phyloP scores from a whole-genome alignment of 2,113 vertebrate genomes.

The Plectropomus leopardus region DNA sequence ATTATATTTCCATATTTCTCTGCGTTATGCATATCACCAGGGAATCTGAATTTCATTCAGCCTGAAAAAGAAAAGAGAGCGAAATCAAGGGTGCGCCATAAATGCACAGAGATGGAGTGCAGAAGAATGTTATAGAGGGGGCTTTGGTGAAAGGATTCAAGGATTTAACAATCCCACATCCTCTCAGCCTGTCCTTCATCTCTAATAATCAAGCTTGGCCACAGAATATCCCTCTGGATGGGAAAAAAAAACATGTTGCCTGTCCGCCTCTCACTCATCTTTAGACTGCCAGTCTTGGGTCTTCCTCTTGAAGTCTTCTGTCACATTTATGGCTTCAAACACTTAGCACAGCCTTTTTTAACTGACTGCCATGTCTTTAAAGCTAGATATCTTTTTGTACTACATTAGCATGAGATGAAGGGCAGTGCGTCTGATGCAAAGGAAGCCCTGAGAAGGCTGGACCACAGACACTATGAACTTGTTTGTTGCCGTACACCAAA shows the following conservation, averaged over 20 bases:
- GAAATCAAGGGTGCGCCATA: slow-evolving; percentile 71
- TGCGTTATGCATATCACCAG: slow-evolving; percentile 64
- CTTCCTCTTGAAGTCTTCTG: slow-evolving; percentile 84
- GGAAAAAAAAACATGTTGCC: slow-evolving; percentile 82
- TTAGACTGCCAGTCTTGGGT: slow-evolving; percentile 82
- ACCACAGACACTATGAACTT: slow-evolving; percentile 79
- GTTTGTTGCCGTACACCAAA: slow-evolving; percentile 76
- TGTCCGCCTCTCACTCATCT: slow-evolving; percentile 84
- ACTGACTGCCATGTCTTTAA: slow-evolving; percentile 83
- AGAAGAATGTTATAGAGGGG: slow-evolving; percentile 73
- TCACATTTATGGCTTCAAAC: slow-evolving; percentile 86
- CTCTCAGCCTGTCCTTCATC: slow-evolving; percentile 84
- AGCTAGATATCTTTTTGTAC: slow-evolving; percentile 81
- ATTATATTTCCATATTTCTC: slow-evolving; percentile 55
- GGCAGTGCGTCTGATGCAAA: slow-evolving; percentile 74
- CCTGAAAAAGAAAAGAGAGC: slow-evolving; percentile 49
- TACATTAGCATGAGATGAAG: slow-evolving; percentile 85
- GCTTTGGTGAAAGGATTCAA: slow-evolving; percentile 81
- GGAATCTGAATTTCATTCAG: slow-evolving; percentile 60
- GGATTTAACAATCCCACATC: slow-evolving; percentile 84
- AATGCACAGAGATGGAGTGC: slow-evolving; percentile 68
- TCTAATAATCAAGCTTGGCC: slow-evolving; percentile 87
- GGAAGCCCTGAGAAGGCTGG: slow-evolving; percentile 68
- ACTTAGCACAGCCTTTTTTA: slow-evolving; percentile 76
- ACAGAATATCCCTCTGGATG: slow-evolving; percentile 83